Evolutionary conservation across 2,888 invertebrate genomes (phyloP).

Genomic region (Aporophyla nigra): DNA sequence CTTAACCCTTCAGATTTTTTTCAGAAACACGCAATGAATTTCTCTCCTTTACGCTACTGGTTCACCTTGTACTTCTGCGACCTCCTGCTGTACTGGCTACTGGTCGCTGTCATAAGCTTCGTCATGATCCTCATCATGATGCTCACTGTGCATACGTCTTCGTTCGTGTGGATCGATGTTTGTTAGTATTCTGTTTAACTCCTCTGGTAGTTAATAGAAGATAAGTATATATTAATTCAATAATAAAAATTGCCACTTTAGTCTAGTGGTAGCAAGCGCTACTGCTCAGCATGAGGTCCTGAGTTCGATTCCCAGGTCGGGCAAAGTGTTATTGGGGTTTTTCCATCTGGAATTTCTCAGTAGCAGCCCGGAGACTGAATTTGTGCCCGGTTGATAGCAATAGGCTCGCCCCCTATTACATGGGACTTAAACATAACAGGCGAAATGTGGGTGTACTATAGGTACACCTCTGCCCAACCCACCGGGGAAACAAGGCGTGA

Average conservation of each 20-base stretch:
- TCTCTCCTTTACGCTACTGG: constrained; percentile 84
- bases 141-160: constrained; percentile 67
- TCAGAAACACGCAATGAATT: constrained; percentile 80
- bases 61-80: constrained; percentile 80
- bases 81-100: constrained; percentile 77
- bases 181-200: constrained; percentile 70
- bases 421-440: no score
- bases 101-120: constrained; percentile 76
- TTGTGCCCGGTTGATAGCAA: no score
- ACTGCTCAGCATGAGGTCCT: no score
- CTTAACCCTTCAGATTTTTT: constrained; percentile 23
- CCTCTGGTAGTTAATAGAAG: not conserved
- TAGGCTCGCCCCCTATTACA: no score
- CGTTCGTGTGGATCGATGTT: constrained; percentile 76
- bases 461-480: no score
- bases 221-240: not conserved
- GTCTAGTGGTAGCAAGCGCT: no score
- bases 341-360: no score
- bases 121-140: constrained; percentile 74
- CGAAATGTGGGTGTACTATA: no score
- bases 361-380: no score
- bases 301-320: no score
- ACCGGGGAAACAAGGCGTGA: no score
- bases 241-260: not conserved
- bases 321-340: no score